Conservation (phyloP, 2,888 invertebrate species). For the Temnothorax rugatulus region DNA sequence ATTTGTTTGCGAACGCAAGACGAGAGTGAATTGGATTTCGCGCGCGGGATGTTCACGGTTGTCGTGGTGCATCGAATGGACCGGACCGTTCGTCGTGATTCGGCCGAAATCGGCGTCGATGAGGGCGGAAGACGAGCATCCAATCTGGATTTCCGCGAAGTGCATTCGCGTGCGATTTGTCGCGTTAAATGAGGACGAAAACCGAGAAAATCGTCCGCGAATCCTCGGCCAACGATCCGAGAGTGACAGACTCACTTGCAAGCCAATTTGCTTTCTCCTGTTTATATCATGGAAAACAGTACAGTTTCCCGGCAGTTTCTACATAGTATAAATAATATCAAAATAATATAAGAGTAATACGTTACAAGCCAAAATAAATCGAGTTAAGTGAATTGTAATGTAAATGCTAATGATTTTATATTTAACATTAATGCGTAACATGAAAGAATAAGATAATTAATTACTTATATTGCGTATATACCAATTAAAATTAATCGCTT, state of each 20-base stretch:
- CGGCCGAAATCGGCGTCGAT: constrained; percentile 38
- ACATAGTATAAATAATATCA: background rate
- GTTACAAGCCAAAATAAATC: background rate
- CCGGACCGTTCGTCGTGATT: constrained; percentile 43
- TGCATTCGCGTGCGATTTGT: constrained; percentile 49
- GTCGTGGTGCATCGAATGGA: constrained; percentile 32
- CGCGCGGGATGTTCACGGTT: constrained; percentile 48
- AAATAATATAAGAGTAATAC: background rate
- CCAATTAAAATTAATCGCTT: constrained; percentile 27
- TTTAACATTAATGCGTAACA: background rate
- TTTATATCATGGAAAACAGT: constrained; percentile 5
- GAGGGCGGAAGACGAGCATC: constrained; percentile 42
- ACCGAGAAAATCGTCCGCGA: constrained; percentile 47
- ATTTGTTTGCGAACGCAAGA: constrained; percentile 61
- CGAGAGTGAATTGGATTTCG: constrained; percentile 22
- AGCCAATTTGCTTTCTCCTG: constrained; percentile 29
- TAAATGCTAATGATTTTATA: background rate
- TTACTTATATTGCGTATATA: background rate
- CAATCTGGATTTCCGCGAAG: constrained; percentile 63
- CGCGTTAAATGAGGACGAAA: constrained; percentile 50
- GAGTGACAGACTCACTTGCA: constrained; percentile 11
- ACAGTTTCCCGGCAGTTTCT: background rate
- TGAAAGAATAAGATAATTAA: constrained; percentile 12
- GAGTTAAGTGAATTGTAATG: background rate
- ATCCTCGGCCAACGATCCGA: constrained; percentile 40